Percentiles rank a stretch among this genome's conserved stretches.
Conservation (phyloP, 92 coral and sea anemone species). For the Epizoanthus rinbou region DNA sequence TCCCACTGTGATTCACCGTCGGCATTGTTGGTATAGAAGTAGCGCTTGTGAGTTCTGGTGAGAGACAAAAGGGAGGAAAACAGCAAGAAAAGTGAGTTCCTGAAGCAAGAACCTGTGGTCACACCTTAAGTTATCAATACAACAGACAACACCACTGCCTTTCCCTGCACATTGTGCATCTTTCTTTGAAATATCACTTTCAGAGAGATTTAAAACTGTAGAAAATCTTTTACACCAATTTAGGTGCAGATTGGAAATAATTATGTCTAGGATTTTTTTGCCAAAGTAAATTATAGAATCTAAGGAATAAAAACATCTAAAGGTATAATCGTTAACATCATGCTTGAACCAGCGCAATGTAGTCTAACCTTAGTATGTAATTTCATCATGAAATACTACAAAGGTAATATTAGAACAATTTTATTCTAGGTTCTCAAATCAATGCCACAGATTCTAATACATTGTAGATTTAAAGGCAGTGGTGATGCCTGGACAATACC, state of each 20-base stretch:
- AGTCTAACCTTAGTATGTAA: no score
- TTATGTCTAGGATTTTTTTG: no score
- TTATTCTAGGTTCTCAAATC: no score
- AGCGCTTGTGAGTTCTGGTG: conserved; percentile 87
- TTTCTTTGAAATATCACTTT: background rate
- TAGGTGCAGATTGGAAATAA: no score
- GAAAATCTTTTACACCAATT: no score
- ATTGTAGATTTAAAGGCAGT: background rate
- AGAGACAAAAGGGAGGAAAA: conserved; percentile 54
- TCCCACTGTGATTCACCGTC: conserved; percentile 96
- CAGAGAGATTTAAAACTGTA: background rate
- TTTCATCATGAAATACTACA: no score
- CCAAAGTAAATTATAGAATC: no score
- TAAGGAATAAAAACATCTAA: no score
- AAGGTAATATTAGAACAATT: no score
- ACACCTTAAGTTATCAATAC: background rate
- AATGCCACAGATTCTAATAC: background rate
- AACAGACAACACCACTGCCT: conserved; percentile 23
- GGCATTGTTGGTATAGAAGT: conserved; percentile 81
- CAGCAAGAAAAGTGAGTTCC: conserved; percentile 30
- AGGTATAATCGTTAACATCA: no score
- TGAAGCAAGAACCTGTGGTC: background rate
- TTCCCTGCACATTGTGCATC: background rate
- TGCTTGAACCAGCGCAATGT: no score
- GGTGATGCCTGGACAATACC: background rate